Percentiles rank a stretch among this genome's conserved stretches.
phyloP scores from a whole-genome alignment of 2,113 vertebrate genomes.

The Turnix velox region DNA sequence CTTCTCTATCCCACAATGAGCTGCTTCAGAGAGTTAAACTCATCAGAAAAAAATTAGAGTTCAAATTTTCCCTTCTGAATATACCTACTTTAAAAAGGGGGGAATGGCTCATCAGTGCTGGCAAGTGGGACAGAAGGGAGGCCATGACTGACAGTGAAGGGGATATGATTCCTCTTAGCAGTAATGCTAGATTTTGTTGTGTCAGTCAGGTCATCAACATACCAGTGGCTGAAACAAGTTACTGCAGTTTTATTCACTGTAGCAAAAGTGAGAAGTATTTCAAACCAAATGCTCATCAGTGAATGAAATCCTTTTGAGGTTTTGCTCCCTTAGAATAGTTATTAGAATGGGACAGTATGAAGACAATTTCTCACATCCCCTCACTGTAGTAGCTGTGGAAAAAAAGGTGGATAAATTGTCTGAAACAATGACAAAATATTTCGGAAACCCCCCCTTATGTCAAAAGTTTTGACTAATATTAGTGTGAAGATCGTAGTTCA shows the following conservation, averaged over 20 bases:
- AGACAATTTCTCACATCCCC: too few species aligned
- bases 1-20: neutral
- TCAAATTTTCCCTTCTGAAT: conserved; percentile 2
- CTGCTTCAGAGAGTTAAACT: neutral
- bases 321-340: neutral
- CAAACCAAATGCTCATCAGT: neutral
- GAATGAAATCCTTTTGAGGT: neutral
- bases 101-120: neutral
- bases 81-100: neutral
- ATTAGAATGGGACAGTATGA: too few species aligned
- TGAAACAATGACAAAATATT: too few species aligned
- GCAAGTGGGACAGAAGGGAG: neutral
- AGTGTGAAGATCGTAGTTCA: neutral
- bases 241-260: neutral
- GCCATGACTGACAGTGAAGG: neutral
- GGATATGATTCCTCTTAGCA: neutral
- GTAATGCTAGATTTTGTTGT: neutral
- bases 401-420: too few species aligned
- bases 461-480: neutral
- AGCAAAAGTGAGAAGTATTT: neutral
- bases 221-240: neutral
- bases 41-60: neutral
- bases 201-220: neutral
- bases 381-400: too few species aligned
- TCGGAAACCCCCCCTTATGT: neutral